Evolutionary conservation across 2,888 invertebrate species (phyloP).

Genomic region (Amiota minor): DNA sequence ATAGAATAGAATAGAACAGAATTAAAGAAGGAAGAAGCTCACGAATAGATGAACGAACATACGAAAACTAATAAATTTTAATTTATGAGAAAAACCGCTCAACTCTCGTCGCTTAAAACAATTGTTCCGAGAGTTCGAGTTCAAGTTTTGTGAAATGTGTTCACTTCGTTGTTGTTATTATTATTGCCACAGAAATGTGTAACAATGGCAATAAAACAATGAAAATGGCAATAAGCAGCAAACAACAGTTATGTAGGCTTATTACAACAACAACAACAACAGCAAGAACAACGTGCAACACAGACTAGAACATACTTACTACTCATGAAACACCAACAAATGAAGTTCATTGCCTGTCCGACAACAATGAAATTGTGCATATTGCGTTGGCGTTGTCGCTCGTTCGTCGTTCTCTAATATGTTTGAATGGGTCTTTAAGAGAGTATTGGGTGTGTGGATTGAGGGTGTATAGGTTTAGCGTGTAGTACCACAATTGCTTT

Average conservation of each 20-base stretch:
- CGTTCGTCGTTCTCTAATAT: not conserved
- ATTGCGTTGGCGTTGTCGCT: conserved; percentile 20
- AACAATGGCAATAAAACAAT: conserved; percentile 25
- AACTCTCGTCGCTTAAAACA: no score
- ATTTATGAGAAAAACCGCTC: conserved; percentile 21
- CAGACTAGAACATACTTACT: not conserved
- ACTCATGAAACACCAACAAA: not conserved
- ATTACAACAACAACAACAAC: conserved; percentile 1
- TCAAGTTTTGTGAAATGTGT: no score
- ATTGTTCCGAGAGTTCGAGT: no score
- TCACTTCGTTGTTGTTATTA: not conserved
- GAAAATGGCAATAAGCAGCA: conserved; percentile 15
- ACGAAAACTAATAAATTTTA: conserved; percentile 23
- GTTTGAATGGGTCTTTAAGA: not conserved
- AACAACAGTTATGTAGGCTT: conserved; percentile 12
- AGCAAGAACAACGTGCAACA: not conserved
- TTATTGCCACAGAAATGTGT: conserved; percentile 7
- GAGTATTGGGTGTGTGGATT: not conserved
- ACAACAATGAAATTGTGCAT: not conserved
- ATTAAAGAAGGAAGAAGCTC: not conserved
- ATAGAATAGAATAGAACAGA: not conserved
- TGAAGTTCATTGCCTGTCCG: conserved; percentile 9
- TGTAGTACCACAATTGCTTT: not conserved
- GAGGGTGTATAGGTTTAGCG: not conserved
- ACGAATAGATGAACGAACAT: not conserved